These are phyloP conservation scores for Fissipunctia ypsillon DNA, from an alignment of 2,888 invertebrate species.

Conservation along the genomic window DNA sequence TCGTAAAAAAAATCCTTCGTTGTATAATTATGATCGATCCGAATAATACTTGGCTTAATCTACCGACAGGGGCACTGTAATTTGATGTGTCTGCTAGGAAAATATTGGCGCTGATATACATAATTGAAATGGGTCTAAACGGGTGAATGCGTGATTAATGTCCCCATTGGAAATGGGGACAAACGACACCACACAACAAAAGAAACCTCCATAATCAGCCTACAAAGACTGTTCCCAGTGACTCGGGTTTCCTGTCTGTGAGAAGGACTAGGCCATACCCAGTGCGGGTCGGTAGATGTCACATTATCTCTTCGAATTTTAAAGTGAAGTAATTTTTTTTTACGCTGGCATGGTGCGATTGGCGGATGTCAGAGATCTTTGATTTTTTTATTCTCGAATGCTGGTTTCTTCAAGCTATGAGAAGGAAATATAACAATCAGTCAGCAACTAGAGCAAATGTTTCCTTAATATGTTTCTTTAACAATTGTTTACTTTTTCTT, in stretches of 20 bases:
- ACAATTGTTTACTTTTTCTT: not conserved
- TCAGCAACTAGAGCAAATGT: not conserved
- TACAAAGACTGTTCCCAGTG: not conserved
- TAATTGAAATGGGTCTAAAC: not conserved
- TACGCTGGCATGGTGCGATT: not conserved
- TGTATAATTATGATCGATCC: not conserved
- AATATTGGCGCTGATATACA: not conserved
- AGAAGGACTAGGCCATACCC: not conserved
- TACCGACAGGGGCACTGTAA: not conserved
- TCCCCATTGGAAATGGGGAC: not conserved
- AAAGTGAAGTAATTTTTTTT: not conserved
- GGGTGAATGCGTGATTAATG: not conserved
- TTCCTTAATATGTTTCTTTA: not conserved
- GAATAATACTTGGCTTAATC: not conserved
- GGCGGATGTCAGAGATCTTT: not conserved
- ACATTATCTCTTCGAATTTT: not conserved
- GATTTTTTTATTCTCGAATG: not conserved
- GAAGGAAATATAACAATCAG: not conserved
- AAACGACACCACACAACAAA: not conserved
- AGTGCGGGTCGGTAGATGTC: not conserved
- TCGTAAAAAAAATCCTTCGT: constrained; percentile 6
- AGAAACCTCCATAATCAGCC: not conserved
- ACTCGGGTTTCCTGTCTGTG: not conserved
- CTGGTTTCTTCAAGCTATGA: not conserved
- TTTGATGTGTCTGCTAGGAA: not conserved